Conservation (phyloP, 2,888 invertebrate species). For the Ophion ventricosus region DNA sequence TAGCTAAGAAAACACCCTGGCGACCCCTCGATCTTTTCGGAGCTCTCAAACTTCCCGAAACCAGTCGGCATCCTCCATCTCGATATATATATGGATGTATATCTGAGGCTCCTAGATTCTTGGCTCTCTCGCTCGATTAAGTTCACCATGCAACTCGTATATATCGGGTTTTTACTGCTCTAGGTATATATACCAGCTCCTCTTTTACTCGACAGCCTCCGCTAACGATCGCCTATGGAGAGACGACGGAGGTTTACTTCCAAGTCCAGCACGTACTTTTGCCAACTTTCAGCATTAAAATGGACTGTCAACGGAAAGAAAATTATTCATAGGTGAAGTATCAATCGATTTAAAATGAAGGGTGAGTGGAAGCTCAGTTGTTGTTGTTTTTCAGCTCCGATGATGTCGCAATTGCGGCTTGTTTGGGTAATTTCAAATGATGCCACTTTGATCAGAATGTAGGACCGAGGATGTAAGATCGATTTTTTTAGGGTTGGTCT, state of each 20-base stretch:
- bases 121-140: constrained; percentile 54
- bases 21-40: constrained; percentile 15
- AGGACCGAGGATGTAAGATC: too few species aligned
- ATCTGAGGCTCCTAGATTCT: constrained; percentile 15
- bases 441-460: too few species aligned
- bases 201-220: neutral
- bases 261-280: too few species aligned
- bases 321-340: too few species aligned
- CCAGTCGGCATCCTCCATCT: neutral
- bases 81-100: neutral
- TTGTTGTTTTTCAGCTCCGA: too few species aligned
- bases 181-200: neutral
- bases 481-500: too few species aligned
- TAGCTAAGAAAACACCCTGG: constrained; percentile 39
- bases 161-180: neutral
- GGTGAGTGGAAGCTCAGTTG: too few species aligned
- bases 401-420: too few species aligned
- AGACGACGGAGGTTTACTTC: neutral
- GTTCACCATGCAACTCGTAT: neutral
- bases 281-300: too few species aligned
- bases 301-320: too few species aligned
- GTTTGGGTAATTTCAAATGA: too few species aligned
- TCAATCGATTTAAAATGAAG: too few species aligned
- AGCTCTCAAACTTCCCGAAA: constrained; percentile 37
- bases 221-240: neutral